Evolutionary conservation across 2,113 vertebrate genomes (phyloP).

Genomic region (Eupsittula cactorum): DNA sequence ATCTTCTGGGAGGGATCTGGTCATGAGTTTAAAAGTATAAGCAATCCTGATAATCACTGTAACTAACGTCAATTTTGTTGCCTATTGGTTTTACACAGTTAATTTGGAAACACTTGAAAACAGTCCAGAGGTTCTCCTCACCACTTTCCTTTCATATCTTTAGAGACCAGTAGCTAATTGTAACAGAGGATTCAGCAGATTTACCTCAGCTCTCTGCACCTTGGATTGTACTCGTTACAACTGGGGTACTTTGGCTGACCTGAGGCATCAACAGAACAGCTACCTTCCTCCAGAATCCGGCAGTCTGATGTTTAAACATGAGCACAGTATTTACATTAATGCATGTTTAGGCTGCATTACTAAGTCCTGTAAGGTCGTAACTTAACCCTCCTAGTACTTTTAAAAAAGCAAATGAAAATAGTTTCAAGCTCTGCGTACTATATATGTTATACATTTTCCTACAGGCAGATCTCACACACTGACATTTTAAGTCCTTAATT

Average conservation of each 20-base stretch:
- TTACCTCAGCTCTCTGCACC: background rate
- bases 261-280: slow-evolving; percentile 46
- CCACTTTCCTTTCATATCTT: background rate
- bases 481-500: slow-evolving; percentile 87
- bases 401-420: slow-evolving; percentile 48
- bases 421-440: slow-evolving; percentile 52
- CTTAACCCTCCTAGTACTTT: slow-evolving; percentile 61
- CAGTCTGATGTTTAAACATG: background rate
- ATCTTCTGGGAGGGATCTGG: background rate
- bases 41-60: background rate
- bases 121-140: background rate
- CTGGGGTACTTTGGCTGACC: slow-evolving; percentile 3
- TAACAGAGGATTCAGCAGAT: background rate
- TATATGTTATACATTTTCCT: slow-evolving; percentile 43
- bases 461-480: slow-evolving; percentile 63
- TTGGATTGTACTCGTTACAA: background rate
- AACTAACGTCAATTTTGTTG: background rate
- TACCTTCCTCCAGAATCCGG: background rate
- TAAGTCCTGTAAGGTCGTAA: slow-evolving; percentile 53
- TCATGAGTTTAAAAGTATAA: background rate
- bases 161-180: background rate
- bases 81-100: background rate
- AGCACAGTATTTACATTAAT: slow-evolving; percentile 18
- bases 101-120: background rate
- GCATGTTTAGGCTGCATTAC: background rate